phyloP scores from a whole-genome alignment of 1,140 invertebrate species.

The Andrena cerasifolii region DNA sequence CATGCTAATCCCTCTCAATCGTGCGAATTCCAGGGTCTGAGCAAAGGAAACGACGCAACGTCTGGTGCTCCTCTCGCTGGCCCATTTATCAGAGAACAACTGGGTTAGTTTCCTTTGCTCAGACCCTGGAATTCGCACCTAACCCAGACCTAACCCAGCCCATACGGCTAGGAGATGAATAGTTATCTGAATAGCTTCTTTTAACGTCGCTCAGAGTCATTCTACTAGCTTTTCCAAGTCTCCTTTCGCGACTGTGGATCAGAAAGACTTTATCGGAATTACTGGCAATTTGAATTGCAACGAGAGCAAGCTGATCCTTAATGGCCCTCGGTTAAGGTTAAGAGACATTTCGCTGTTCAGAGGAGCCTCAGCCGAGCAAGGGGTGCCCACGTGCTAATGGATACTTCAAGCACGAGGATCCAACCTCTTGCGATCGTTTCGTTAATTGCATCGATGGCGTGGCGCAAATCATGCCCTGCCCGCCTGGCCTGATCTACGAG shows the following conservation, averaged over 20 bases:
- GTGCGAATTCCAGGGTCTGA: background rate
- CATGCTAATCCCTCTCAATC: constrained; percentile 5
- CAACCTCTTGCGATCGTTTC: constrained; percentile 91
- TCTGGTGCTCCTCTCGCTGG: background rate
- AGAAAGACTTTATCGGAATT: no score
- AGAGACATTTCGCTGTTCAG: constrained; percentile 82
- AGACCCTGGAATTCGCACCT: no score
- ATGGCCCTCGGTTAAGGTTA: no score
- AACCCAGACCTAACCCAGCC: no score
- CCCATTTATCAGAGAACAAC: background rate
- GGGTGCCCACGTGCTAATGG: constrained; percentile 91
- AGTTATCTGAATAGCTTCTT: no score
- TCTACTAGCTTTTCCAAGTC: no score
- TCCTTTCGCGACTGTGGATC: no score
- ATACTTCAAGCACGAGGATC: constrained; percentile 90
- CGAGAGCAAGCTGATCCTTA: no score
- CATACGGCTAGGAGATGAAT: no score
- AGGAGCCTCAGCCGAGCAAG: constrained; percentile 87
- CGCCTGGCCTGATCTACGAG: constrained; percentile 91
- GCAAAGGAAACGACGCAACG: background rate
- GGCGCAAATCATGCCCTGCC: constrained; percentile 88
- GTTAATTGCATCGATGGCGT: constrained; percentile 91
- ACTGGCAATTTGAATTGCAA: no score
- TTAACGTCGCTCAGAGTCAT: no score
- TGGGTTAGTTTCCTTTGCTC: no score